Evolutionary conservation across 1,140 invertebrate species (phyloP).

Genomic region (Ips nitidus): DNA sequence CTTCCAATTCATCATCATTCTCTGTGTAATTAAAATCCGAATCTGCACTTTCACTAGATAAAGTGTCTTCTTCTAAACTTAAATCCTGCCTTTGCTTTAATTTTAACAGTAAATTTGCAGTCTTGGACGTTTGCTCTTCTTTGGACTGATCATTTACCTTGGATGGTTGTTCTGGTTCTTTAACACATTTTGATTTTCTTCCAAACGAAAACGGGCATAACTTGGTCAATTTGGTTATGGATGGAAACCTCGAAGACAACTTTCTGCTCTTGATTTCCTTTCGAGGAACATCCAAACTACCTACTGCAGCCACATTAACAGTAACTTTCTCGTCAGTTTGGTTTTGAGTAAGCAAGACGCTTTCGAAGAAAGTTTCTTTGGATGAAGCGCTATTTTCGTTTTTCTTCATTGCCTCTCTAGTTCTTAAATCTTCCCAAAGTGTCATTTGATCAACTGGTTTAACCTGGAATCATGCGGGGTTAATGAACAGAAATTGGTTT

Average conservation of each 20-base stretch:
- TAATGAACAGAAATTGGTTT: neutral
- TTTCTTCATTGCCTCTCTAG: slow-evolving; percentile 11
- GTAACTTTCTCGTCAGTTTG: neutral
- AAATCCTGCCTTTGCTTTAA: slow-evolving; percentile 7
- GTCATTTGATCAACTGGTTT: slow-evolving; percentile 16
- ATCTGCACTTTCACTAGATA: neutral
- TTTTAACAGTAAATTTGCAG: neutral
- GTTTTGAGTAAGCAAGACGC: neutral
- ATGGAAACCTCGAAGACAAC: slow-evolving; percentile 8
- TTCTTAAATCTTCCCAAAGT: slow-evolving; percentile 24
- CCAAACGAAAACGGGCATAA: slow-evolving; percentile 14
- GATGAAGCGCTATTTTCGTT: neutral
- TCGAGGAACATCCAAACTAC: slow-evolving; percentile 5
- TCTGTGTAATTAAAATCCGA: slow-evolving; percentile 2
- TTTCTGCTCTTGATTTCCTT: neutral
- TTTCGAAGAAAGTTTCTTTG: slow-evolving; percentile 6
- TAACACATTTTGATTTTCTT: slow-evolving; percentile 6
- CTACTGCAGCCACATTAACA: neutral
- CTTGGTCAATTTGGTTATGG: slow-evolving; percentile 21
- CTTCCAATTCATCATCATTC: slow-evolving; percentile 1
- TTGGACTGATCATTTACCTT: neutral
- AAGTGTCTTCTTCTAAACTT: slow-evolving; percentile 1
- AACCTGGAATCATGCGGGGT: slow-evolving; percentile 3
- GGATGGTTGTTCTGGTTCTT: neutral
- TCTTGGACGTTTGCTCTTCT: slow-evolving; percentile 1